Evolutionary conservation across 2,113 vertebrate species (phyloP), one percentile per base, ranked within the genome.

Genomic region (Strix aluco): DNA sequence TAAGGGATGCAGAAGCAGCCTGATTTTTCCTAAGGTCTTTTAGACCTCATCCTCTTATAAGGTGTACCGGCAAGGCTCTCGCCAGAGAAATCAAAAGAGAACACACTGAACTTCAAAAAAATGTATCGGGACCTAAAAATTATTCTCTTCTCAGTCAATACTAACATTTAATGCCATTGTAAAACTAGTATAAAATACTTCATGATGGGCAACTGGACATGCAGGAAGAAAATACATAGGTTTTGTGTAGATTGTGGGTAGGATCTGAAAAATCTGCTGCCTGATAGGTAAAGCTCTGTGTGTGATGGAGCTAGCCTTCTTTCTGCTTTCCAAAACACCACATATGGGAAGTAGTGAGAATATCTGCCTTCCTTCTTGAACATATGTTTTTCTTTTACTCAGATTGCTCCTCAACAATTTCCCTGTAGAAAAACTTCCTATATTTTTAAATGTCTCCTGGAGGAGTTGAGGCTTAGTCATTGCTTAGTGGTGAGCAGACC

Each of bases 51-150:
- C 21, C 13, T 75, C 29, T 62, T 32, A 1, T 2, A 40, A 47
- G 16, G 10, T 2, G 0, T 29, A 15, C 10, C 47, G 54, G 23
- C 12, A 15, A 61, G 13, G 14, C 13, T 72, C 34, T 80, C 15
- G 5, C 59, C 32, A 46, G n/a, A 44, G 47, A 87, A 74, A 32
- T 46, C 0, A 0, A 14, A 85, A 57, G 32, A 58, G 36, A 65
- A 16, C 4, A 11, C 54, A 13, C 7, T 1, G 1, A 72, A 47
- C n/a, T 71, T 1, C 6, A n/a, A 72, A 71, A 38, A 66, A 22
- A 38, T 0, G 2, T 36, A 13, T 3, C 19, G 52, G 36, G 3
- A 61, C 54, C 11, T 80, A 57, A 36, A 87, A 79, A 36, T 55
- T 49, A 2, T 19, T 63, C 15, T 74, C 8, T 69, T 86, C 5